Evolutionary conservation across 2,113 vertebrate genomes (phyloP).

Genomic region (Vicugna pacos): DNA sequence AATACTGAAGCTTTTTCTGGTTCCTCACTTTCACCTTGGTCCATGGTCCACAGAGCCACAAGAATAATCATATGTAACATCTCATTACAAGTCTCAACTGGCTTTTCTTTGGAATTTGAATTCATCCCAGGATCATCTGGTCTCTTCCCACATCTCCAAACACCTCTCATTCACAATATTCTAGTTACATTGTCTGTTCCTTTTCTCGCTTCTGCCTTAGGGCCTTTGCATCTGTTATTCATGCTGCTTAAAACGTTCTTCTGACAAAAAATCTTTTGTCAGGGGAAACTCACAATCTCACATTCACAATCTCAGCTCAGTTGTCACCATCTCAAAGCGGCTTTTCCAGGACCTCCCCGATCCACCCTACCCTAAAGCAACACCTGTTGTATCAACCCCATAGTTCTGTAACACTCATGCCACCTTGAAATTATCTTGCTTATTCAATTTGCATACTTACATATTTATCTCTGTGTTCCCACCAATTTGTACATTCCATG

Average conservation of each 20-base stretch:
- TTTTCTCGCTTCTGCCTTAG: background rate
- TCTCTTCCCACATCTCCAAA: background rate
- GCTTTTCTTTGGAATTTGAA: background rate
- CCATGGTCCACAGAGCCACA: background rate
- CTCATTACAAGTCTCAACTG: background rate
- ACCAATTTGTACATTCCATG: background rate
- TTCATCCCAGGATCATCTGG: background rate
- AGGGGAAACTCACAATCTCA: too few species aligned
- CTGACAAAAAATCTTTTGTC: background rate
- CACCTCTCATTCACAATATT: background rate
- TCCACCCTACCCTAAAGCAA: background rate
- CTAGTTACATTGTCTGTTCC: background rate
- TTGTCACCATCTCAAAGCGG: background rate
- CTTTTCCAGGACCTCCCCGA: background rate
- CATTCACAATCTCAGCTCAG: background rate
- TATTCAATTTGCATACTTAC: background rate
- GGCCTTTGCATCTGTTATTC: background rate
- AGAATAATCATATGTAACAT: background rate
- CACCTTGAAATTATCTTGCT: background rate
- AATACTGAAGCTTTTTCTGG: background rate
- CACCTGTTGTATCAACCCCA: background rate
- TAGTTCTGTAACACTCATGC: background rate
- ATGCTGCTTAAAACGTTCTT: background rate
- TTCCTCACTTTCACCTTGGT: background rate
- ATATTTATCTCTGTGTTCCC: background rate